phyloP scores from a whole-genome alignment of 2,113 vertebrate genomes.

The Amazona vittata region DNA sequence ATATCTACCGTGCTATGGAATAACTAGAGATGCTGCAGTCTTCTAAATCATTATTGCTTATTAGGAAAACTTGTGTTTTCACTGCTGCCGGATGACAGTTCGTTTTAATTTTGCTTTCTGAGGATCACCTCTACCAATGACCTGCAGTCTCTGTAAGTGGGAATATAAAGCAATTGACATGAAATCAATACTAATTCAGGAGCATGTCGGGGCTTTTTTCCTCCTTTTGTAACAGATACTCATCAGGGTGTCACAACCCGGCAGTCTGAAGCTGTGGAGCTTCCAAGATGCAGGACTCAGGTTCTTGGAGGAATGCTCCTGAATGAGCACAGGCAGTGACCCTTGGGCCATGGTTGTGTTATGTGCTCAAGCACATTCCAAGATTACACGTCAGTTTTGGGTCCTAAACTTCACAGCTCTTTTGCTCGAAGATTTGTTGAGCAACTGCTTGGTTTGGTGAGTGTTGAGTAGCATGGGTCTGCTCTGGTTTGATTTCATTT shows the following conservation, averaged over 20 bases:
- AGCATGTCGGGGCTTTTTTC: background rate
- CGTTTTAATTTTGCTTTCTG: conserved; percentile 17
- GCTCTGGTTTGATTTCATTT: background rate
- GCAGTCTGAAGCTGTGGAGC: background rate
- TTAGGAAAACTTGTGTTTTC: conserved; percentile 22
- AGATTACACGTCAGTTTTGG: background rate
- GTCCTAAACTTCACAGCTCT: background rate
- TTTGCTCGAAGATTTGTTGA: background rate
- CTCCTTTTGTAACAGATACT: background rate
- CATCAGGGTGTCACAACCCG: background rate
- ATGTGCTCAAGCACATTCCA: background rate
- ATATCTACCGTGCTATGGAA: background rate
- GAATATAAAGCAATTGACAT: conserved; percentile 29
- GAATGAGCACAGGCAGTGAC: background rate
- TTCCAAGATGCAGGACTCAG: background rate
- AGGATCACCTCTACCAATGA: conserved; percentile 9
- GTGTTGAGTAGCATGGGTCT: background rate
- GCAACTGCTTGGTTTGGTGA: background rate
- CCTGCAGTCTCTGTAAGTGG: background rate
- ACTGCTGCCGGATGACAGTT: background rate
- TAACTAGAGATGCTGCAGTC: background rate
- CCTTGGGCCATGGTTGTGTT: background rate
- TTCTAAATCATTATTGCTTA: conserved; percentile 31
- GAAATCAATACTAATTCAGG: conserved; percentile 42
- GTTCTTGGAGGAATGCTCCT: background rate